Evolutionary conservation across 2,797 vertebrate species (phyloP).

Genomic region (Emys orbicularis): DNA sequence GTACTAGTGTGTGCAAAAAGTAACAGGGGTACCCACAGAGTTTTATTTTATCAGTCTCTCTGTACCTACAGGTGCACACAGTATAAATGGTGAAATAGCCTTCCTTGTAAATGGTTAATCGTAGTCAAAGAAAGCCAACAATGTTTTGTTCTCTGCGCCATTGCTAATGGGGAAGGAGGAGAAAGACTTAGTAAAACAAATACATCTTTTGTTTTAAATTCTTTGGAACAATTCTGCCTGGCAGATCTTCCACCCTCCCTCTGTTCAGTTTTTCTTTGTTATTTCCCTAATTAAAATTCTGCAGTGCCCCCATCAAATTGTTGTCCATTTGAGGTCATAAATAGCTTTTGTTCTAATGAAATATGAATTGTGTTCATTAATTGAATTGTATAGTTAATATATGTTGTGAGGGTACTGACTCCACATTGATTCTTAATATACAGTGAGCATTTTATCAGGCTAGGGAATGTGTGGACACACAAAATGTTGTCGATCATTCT

Average conservation of each 20-base stretch:
- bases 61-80: neutral
- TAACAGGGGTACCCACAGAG: neutral
- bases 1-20: neutral
- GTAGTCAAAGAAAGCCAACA: constrained; percentile 22
- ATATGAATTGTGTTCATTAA: constrained; percentile 77
- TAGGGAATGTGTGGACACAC: neutral
- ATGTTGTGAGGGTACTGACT: constrained; percentile 60
- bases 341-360: constrained; percentile 76
- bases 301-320: constrained; percentile 66
- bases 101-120: constrained; percentile 55
- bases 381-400: constrained; percentile 65
- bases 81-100: neutral
- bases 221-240: constrained; percentile 73
- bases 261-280: constrained; percentile 73
- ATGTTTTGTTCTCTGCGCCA: constrained; percentile 55
- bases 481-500: constrained; percentile 48
- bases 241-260: constrained; percentile 46
- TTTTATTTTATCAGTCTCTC: neutral
- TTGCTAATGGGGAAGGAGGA: constrained; percentile 50
- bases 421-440: constrained; percentile 51
- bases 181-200: constrained; percentile 67
- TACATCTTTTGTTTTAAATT: constrained; percentile 70
- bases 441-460: constrained; percentile 43
- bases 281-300: constrained; percentile 76
- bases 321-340: constrained; percentile 75